Evolutionary conservation across 2,888 invertebrate species (phyloP).

Genomic region (Caenorhabditis drosophilae): DNA sequence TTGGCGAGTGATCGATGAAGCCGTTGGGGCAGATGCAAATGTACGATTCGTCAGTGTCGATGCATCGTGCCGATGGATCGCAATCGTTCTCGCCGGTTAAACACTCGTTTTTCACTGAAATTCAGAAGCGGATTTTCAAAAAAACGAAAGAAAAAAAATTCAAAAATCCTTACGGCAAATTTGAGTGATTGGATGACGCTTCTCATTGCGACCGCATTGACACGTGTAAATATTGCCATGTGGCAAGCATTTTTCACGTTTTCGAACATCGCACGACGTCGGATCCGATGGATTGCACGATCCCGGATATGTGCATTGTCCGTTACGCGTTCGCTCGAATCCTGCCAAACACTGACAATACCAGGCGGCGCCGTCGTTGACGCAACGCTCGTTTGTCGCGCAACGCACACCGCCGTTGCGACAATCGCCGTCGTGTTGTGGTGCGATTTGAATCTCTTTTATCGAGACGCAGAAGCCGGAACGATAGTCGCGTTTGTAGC

Average conservation of each 20-base stretch:
- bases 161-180: no score
- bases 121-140: no score
- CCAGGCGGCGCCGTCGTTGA: conserved; percentile 21
- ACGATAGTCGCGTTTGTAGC: conserved; percentile 58
- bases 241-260: conserved; percentile 65
- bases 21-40: conserved; percentile 62
- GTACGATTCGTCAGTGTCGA: conserved; percentile 65
- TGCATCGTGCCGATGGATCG: conserved; percentile 64
- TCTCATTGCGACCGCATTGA: conserved; percentile 63
- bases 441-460: conserved; percentile 50
- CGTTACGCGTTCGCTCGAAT: conserved; percentile 55
- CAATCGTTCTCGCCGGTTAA: conserved; percentile 65
- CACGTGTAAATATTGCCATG: conserved; percentile 65
- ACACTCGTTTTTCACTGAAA: conserved; percentile 69
- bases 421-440: conserved; percentile 54
- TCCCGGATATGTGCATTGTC: conserved; percentile 62
- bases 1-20: conserved; percentile 63
- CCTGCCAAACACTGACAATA: conserved; percentile 60
- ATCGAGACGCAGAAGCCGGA: conserved; percentile 63
- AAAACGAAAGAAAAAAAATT: no score
- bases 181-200: conserved; percentile 66
- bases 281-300: conserved; percentile 64
- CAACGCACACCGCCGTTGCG: conserved; percentile 54
- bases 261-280: conserved; percentile 63
- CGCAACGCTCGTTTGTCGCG: conserved; percentile 52